Evolutionary conservation across 2,113 vertebrate species (phyloP).

Genomic region (Calidris pugnax): DNA sequence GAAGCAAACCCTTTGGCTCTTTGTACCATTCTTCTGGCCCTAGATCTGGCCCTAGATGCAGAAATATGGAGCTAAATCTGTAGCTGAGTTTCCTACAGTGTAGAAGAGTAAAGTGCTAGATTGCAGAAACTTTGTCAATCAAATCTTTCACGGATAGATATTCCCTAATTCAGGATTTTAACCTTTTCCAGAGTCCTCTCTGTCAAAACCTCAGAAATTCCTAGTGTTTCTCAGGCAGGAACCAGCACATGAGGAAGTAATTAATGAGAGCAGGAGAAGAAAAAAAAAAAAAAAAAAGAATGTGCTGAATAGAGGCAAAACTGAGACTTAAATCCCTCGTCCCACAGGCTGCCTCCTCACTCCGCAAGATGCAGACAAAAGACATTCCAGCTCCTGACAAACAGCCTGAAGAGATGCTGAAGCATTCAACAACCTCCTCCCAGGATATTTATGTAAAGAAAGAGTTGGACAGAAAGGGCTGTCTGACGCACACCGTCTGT

Average conservation of each 20-base stretch:
- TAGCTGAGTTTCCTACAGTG: background rate
- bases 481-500: fast-evolving
- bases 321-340: background rate
- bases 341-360: background rate
- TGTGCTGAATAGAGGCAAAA: slow-evolving; percentile 45
- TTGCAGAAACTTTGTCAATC: background rate
- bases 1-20: background rate
- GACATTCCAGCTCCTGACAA: background rate
- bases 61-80: background rate
- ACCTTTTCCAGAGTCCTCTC: background rate
- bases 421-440: background rate
- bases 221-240: background rate
- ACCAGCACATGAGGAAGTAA: slow-evolving; percentile 45
- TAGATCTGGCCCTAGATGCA: background rate
- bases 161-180: background rate
- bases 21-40: background rate
- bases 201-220: background rate
- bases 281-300: background rate
- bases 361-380: background rate
- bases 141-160: background rate
- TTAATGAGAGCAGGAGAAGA: slow-evolving; percentile 6
- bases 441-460: background rate
- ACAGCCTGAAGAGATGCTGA: background rate
- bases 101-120: background rate
- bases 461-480: background rate